Base-by-base conservation (phyloP, 2,797 vertebrate genomes). In the Eleutherodactylus coqui region DNA sequence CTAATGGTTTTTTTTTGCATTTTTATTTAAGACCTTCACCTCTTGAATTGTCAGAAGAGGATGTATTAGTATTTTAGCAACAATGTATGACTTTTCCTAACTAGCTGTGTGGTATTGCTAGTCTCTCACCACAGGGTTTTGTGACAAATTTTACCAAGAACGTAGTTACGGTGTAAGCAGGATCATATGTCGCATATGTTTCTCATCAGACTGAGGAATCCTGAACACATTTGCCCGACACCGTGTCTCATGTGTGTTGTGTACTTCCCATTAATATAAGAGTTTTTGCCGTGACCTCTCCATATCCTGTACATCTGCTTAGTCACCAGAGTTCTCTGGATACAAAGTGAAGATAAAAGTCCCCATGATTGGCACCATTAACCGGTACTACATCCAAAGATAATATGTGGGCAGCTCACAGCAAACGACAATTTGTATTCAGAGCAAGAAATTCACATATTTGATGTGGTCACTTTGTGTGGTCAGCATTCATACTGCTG, bases 111-210 rank as follows among this genome's bases (percentile, higher is more conserved):
- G 36, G 38, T n/a, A n/a, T 69, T 36, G 9, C 19, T 16, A 45
- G 78, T 49, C 60, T 21, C 17, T 79, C 75, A 41, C 53, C 24
- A 29, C 2, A 79, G 17, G 43, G 43, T 43, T 81, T 69, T 67
- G 19, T 21, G 60, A n/a, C 45, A 47, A 32, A 10, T 69, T 19
- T 10, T 10, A 62, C 34, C 8, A 9, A 29, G 32, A n/a, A 21
- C 10, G 8, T 64, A 9, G 64, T 21, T 36, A 34, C 41, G 5
- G 4, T 36, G 47, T 51, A 70, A 55, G 49, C 47, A 55, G 53
- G 19, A 60, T 78, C 13, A 41, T 41, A 60, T 78, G 75, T 69
- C 29, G 58, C 83, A 78, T 77, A 41, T 85, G 83, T 69, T 85
- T 72, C 29, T 47, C 45, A 85, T 85, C 45, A 67, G 75, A 78